These are phyloP conservation scores for Lophotis ruficrista DNA, from an alignment of 2,113 vertebrate genomes.

Conservation along the genomic window DNA sequence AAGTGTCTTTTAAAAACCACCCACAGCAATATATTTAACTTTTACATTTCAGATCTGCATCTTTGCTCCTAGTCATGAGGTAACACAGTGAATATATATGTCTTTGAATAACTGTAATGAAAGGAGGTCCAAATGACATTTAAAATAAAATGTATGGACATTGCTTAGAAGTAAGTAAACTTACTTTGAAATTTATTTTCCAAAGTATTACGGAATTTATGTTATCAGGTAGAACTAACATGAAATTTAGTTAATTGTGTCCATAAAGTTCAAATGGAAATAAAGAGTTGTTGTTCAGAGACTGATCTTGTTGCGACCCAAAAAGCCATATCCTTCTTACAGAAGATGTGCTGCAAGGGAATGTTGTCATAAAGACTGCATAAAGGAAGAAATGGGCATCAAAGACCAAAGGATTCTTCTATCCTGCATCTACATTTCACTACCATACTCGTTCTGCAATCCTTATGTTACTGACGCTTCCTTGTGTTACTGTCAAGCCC, in stretches of 20 bases:
- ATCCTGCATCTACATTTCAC: background rate
- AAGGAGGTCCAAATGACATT: background rate
- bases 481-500: background rate
- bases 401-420: background rate
- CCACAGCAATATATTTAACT: background rate
- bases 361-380: background rate
- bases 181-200: background rate
- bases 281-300: background rate
- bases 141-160: background rate
- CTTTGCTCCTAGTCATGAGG: background rate
- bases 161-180: background rate
- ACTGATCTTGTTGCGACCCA: background rate
- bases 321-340: background rate
- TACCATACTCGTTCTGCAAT: background rate
- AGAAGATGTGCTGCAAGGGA: background rate
- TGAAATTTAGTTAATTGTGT: background rate
- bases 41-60: background rate
- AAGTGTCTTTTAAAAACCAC: constrained; percentile 7
- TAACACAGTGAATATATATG: background rate
- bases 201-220: background rate
- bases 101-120: background rate
- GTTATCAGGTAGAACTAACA: background rate
- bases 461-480: background rate
- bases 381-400: background rate
- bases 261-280: background rate